Conservation (phyloP, 2,797 vertebrate species). For the Gobionotothen gibberifrons region DNA sequence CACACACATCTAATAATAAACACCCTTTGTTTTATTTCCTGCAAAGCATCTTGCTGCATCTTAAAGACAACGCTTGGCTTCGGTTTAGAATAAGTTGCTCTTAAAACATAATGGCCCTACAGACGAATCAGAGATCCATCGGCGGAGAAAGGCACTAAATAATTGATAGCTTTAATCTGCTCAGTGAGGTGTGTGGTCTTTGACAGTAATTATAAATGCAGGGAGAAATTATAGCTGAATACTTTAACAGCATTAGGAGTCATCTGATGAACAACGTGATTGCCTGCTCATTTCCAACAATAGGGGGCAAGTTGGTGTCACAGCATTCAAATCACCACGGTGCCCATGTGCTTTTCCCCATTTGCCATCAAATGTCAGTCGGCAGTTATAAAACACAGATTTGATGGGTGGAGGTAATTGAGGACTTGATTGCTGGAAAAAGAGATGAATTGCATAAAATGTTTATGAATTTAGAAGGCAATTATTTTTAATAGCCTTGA, state of each 20-base stretch:
- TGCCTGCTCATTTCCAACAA: constrained; percentile 98
- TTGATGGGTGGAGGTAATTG: constrained; percentile 87
- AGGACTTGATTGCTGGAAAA: constrained; percentile 85
- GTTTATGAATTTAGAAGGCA: constrained; percentile 87
- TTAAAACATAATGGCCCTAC: constrained; percentile 95
- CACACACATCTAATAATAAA: constrained; percentile 62
- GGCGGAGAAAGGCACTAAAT: constrained; percentile 96
- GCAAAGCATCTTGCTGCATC: constrained; percentile 60
- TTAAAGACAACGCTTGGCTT: constrained; percentile 75
- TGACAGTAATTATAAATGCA: constrained; percentile 99
- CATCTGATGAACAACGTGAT: constrained; percentile 99
- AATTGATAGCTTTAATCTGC: constrained; percentile 99
- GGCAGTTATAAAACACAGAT: constrained; percentile 91
- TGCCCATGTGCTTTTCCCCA: constrained; percentile 91
- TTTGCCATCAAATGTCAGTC: constrained; percentile 98
- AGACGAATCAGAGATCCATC: constrained; percentile 95
- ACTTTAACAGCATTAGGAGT: constrained; percentile 99
- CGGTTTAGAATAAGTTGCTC: constrained; percentile 93
- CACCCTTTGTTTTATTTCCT: constrained; percentile 9
- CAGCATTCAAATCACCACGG: constrained; percentile 93
- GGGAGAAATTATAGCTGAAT: constrained; percentile 99
- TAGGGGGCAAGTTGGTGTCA: constrained; percentile 99
- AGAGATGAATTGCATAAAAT: constrained; percentile 86
- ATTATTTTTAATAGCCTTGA: constrained; percentile 87
- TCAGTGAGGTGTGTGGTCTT: constrained; percentile 99